Percentiles rank a stretch among this genome's conserved stretches.
phyloP scores from a whole-genome alignment of 1,140 invertebrate genomes.

The Drosophila repletoides region DNA sequence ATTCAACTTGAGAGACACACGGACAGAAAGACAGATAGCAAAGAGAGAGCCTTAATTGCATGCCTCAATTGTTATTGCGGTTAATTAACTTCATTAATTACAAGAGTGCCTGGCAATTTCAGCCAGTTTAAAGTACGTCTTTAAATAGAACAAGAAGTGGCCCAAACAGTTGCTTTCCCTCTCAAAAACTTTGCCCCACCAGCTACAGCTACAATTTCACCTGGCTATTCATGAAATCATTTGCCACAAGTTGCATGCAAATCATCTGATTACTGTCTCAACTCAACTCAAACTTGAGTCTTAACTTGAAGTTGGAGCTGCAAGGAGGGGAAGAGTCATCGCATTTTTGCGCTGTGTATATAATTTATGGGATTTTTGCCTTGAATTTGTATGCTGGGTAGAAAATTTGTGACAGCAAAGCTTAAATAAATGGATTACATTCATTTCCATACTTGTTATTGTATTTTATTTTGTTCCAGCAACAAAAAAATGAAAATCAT shows the following conservation, averaged over 20 bases:
- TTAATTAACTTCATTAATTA: slow-evolving; percentile 43
- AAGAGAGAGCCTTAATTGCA: background rate
- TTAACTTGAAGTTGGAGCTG: background rate
- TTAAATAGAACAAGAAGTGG: background rate
- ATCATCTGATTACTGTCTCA: slow-evolving; percentile 33
- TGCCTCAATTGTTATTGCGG: slow-evolving; percentile 30
- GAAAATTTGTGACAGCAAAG: slow-evolving; percentile 25
- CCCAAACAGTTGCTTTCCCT: background rate
- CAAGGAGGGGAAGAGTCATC: background rate
- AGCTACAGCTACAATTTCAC: background rate
- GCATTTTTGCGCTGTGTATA: slow-evolving; percentile 17
- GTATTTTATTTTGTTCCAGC: background rate
- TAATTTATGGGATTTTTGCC: slow-evolving; percentile 21
- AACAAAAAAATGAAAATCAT: too few relatives aligned
- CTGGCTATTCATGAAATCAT: slow-evolving; percentile 2
- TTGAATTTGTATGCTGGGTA: background rate
- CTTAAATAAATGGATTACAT: slow-evolving; percentile 33
- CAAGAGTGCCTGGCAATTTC: slow-evolving; percentile 19
- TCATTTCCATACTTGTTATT: background rate
- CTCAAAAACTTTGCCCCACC: background rate
- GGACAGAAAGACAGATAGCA: background rate
- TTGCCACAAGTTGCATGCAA: slow-evolving; percentile 33
- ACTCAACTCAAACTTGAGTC: background rate
- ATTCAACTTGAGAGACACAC: background rate
- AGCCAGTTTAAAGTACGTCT: slow-evolving; percentile 9